Evolutionary conservation across 2,888 invertebrate species (phyloP).

Genomic region (Drosophila helvetica): DNA sequence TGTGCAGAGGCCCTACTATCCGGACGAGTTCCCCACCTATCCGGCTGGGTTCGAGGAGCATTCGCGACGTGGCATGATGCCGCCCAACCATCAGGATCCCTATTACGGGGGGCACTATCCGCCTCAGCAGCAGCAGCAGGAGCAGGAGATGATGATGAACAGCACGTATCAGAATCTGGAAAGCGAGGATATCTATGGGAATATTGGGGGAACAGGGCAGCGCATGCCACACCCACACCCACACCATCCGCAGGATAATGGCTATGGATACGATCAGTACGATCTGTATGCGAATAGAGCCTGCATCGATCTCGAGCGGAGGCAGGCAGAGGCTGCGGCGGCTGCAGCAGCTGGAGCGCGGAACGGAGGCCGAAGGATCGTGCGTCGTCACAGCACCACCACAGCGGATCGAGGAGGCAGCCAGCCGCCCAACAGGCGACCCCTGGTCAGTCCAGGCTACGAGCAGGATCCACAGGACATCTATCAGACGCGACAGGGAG

Average conservation of each 20-base stretch:
- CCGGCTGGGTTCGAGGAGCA: slow-evolving; percentile 80
- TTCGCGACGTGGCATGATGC: slow-evolving; percentile 49
- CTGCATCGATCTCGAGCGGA: slow-evolving; percentile 82
- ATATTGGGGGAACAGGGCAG: slow-evolving; percentile 64
- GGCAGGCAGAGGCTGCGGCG: slow-evolving; percentile 79
- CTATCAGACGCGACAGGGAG: slow-evolving; percentile 82
- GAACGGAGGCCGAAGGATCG: slow-evolving; percentile 74
- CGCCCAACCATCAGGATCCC: slow-evolving; percentile 57
- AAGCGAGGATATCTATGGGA: slow-evolving; percentile 83
- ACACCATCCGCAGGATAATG: slow-evolving; percentile 55
- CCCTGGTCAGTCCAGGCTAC: slow-evolving; percentile 61
- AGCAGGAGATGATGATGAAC: slow-evolving; percentile 77
- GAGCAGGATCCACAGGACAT: slow-evolving; percentile 63
- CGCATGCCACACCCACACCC: slow-evolving; percentile 48
- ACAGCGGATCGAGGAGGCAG: slow-evolving; percentile 81
- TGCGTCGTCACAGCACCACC: slow-evolving; percentile 83
- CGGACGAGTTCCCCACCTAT: slow-evolving; percentile 82
- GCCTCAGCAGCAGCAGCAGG: slow-evolving; percentile 54
- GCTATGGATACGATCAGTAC: slow-evolving; percentile 75
- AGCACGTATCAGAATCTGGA: slow-evolving; percentile 83
- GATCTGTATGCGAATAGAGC: slow-evolving; percentile 84
- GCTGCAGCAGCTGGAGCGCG: slow-evolving; percentile 55
- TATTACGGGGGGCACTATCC: slow-evolving; percentile 68
- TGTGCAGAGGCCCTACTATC: slow-evolving; percentile 82
- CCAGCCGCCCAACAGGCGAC: slow-evolving; percentile 52